A percentile compares a stretch with the other conserved stretches of the same genome.
These are phyloP conservation scores for Terebella lapidaria DNA, from an alignment of 2,888 invertebrate species.

Conservation along the genomic window DNA sequence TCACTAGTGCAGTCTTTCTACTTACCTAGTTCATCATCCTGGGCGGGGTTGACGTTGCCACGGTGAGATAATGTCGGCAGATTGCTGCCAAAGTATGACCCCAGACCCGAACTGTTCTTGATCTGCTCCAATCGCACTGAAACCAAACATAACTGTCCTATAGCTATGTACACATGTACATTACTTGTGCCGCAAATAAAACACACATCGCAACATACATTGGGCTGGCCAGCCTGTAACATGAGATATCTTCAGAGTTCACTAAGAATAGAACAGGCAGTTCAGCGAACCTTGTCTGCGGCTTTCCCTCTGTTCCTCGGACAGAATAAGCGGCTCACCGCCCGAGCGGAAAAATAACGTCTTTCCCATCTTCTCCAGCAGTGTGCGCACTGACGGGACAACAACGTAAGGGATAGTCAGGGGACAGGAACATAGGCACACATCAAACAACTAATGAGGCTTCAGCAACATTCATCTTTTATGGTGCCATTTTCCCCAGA, in stretches of 20 bases:
- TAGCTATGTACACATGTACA: no score
- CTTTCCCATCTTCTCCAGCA: constrained; percentile 55
- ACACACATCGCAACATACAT: no score
- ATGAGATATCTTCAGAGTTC: no score
- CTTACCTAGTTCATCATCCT: constrained; percentile 28
- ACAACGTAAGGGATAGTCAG: no score
- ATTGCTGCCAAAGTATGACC: constrained; percentile 29
- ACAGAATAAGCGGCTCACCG: constrained; percentile 52
- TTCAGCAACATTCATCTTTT: no score
- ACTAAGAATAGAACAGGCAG: no score
- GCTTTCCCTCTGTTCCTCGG: constrained; percentile 53
- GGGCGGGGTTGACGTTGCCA: constrained; percentile 30
- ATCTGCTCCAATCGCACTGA: constrained; percentile 40
- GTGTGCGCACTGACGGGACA: constrained; percentile 41
- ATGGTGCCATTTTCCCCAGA: no score
- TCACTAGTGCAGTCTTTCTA: no score
- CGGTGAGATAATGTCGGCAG: constrained; percentile 38
- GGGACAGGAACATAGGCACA: no score
- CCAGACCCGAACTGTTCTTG: constrained; percentile 33
- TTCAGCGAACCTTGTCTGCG: constrained; percentile 51
- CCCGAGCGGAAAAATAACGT: constrained; percentile 55
- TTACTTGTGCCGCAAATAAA: no score
- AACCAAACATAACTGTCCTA: constrained; percentile 6
- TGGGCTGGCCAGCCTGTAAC: no score
- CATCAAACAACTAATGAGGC: no score